Evolutionary conservation across 2,113 vertebrate species (phyloP), one percentile per base, ranked within the genome.

Genomic region (Sander vitreus): DNA sequence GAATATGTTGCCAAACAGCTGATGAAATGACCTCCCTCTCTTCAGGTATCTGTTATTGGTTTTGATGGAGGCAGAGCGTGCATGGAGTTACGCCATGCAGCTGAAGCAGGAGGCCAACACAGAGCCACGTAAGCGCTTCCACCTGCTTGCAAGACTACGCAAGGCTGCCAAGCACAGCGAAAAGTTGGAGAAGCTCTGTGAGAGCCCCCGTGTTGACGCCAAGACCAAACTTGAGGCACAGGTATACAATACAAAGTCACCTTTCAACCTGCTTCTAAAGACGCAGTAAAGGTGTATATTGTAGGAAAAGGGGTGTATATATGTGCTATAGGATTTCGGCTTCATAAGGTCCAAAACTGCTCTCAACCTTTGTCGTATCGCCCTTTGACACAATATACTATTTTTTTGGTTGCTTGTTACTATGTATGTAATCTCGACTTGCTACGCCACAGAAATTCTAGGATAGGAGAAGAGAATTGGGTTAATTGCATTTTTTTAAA

Each of bases 51-150:
- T 99, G 79, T 91, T 99, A 82, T 85, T 99, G 90, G 96, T 99
- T 80, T 94, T 99, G 87, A 99, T 99, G 97, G 97, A 99, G 81
- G 97, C 98, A 0, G 98, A 99, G 83, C 93, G 98, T 62, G 98
- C 98, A 21, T 99, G 98, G 98, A 99, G 98, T 86, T 99, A 99
- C 0, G 97, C 98, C 90, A 99, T 99, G 98, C 98, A 99, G 93
- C 96, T 99, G 87, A 99, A 99, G 73, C 97, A 98, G 91, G 98
- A 99, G 76, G 98, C 98, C 18, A 99, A 99, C 92, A 99, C 98
- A 0, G 98, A 99, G 76, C 98, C 97, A 2, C 96, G 98, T 21
- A 99, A 99, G 33, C 96, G 97, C 7, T 99, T 99, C 90, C 98
- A 99, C 87, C 78, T 99, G 85, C 84, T 99, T 33, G 96, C 97